These are phyloP conservation scores for Chelonus formosanus DNA, from an alignment of 2,888 invertebrate genomes.

Conservation along the genomic window DNA sequence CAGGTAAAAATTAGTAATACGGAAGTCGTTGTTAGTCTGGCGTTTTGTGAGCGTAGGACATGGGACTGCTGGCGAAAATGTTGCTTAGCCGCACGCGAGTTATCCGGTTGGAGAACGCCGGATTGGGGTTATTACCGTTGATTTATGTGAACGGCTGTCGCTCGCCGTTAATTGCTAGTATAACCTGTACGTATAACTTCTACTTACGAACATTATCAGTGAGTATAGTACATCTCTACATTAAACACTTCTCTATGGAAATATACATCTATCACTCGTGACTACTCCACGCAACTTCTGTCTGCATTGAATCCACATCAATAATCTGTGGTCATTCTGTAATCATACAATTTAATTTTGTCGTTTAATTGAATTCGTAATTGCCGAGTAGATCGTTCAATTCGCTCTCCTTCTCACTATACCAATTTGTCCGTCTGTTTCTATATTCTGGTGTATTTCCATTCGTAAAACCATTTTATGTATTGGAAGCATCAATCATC, in stretches of 20 bases:
- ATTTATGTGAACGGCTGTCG: slow-evolving; percentile 36
- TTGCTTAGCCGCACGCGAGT: slow-evolving; percentile 26
- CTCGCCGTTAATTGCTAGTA: slow-evolving; percentile 35
- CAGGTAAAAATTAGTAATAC: slow-evolving; percentile 10
- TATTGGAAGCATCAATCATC: slow-evolving; percentile 3
- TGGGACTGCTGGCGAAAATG: slow-evolving; percentile 15
- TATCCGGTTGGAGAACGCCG: slow-evolving; percentile 19
- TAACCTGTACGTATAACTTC: slow-evolving; percentile 26
- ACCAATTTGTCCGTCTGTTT: not conserved
- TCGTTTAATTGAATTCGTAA: slow-evolving; percentile 28
- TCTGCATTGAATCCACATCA: slow-evolving; percentile 32
- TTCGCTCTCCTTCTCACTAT: slow-evolving; percentile 8
- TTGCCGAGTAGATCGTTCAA: slow-evolving; percentile 12
- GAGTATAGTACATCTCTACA: slow-evolving; percentile 14
- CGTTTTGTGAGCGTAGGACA: slow-evolving; percentile 4
- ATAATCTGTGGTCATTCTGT: slow-evolving; percentile 28
- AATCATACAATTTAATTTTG: slow-evolving; percentile 31
- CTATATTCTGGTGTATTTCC: slow-evolving; percentile 1
- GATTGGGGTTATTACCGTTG: slow-evolving; percentile 35
- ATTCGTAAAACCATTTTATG: slow-evolving; percentile 15
- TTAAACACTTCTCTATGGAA: slow-evolving; percentile 25
- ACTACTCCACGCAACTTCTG: slow-evolving; percentile 6
- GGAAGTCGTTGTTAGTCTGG: slow-evolving; percentile 10
- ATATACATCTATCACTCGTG: slow-evolving; percentile 10
- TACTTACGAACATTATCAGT: slow-evolving; percentile 32